These are phyloP conservation scores for Pollachius pollachius DNA, from an alignment of 2,113 vertebrate species.

Conservation along the genomic window DNA sequence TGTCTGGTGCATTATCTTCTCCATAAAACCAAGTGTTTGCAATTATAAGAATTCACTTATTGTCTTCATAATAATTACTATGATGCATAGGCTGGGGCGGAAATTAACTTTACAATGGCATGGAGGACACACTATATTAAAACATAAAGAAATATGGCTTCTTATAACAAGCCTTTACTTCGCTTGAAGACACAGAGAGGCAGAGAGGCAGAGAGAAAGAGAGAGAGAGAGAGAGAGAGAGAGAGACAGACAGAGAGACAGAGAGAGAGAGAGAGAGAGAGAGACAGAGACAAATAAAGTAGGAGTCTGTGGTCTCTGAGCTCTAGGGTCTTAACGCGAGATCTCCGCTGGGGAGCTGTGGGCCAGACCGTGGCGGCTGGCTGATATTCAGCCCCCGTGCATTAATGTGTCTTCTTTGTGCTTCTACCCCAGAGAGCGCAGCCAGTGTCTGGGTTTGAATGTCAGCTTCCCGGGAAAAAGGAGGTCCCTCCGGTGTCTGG, in stretches of 20 bases:
- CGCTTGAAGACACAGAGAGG: conserved; percentile 3
- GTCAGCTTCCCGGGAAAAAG: conserved; percentile 43
- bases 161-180: too few species aligned
- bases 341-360: conserved; percentile 47
- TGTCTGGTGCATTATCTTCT: too few species aligned
- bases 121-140: too few species aligned
- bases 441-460: conserved; percentile 48
- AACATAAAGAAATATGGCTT: too few species aligned
- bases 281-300: too few species aligned
- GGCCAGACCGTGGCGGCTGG: conserved; percentile 35
- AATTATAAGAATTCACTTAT: too few species aligned
- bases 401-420: conserved; percentile 42
- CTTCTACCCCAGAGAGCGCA: conserved; percentile 40
- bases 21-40: too few species aligned
- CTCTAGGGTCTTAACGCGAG: conserved; percentile 34
- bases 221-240: conserved; percentile 10
- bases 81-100: too few species aligned
- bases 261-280: not conserved
- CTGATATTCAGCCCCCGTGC: conserved; percentile 38
- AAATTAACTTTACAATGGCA: too few species aligned
- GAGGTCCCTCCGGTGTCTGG: conserved; percentile 38
- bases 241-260: not conserved
- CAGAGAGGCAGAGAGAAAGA: not conserved
- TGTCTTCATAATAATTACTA: too few species aligned
- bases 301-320: conserved; percentile 17